phyloP scores from a whole-genome alignment of 2,888 invertebrate genomes.

The Rhyacophila evoluta region DNA sequence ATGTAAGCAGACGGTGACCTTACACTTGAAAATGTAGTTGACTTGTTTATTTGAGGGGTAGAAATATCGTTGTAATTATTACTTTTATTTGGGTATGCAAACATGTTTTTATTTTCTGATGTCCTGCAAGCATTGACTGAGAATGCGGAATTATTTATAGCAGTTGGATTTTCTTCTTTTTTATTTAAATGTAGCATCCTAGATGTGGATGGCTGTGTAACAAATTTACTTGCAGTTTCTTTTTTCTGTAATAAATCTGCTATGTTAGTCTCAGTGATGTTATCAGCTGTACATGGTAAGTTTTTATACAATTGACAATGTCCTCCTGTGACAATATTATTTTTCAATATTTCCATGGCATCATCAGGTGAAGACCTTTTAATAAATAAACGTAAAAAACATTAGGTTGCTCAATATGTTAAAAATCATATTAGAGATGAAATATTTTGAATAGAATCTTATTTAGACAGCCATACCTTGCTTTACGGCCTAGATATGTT shows the following conservation, averaged over 20 bases:
- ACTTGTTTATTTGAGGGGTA: background rate
- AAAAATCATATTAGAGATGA: no score
- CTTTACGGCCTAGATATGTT: no score
- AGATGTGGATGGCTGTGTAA: background rate
- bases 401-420: no score
- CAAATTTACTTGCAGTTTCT: background rate
- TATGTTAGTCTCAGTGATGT: conserved; percentile 26
- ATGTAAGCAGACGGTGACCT: background rate
- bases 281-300: conserved; percentile 31
- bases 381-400: conserved; percentile 29
- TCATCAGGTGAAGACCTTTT: conserved; percentile 40
- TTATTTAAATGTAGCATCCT: background rate
- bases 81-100: background rate
- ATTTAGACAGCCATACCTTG: no score
- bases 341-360: conserved; percentile 34
- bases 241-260: background rate
- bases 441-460: no score
- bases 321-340: conserved; percentile 26
- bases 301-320: conserved; percentile 44
- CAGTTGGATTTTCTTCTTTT: background rate
- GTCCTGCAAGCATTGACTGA: background rate
- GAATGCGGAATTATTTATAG: background rate
- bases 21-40: background rate
- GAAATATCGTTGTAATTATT: background rate
- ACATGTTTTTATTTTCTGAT: background rate